Base-by-base conservation (phyloP, 2,888 invertebrate species). In the Acanthococcus lagerstroemiae region DNA sequence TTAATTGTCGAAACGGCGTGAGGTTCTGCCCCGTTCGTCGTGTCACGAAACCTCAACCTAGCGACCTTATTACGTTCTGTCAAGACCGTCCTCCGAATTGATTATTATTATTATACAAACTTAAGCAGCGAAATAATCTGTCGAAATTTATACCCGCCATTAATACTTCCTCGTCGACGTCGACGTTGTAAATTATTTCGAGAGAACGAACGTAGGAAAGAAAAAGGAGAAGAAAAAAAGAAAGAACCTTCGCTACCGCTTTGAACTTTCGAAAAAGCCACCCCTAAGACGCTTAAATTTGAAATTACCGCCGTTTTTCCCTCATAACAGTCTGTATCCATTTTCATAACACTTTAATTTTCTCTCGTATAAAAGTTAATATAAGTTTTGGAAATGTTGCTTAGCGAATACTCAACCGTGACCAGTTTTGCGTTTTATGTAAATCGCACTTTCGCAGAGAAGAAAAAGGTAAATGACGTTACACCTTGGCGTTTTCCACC, bases 371-470 rank as follows among this genome's bases (percentile, higher is more conserved):
- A 58, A 58, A 58, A 58, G 58, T 58, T 58, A 26, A 58, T 58
- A 48, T 58, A 58, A 58, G 58, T 58, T 58, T 58, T 45, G 58
- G 46, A 58, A 58, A 58, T 26, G 58, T 58, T 46, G 58, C 46
- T 58, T 15, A 19, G 58, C 45, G 58, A 58, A 45, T 58, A 45
- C 58, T 58, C 24, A 58, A 58, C 58, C 58, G 58, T 58, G 58
- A 58, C 58, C 46, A 58, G 58, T 58, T 58, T 26, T 46, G 58
- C 58, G 58, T 58, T 58, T 58, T 58, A 58, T 58, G 58, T 58
- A 58, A 58, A 58, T 58, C 46, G 46, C 58, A 46, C 58, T 58
- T 45, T n/a, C 44, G 46, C 37, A 37, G 37, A n/a, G n/a, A 37
- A 37, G 3, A 37, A n/a, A 45, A 58, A 58, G 58, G 58, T 25